Conservation (phyloP, 2,113 vertebrate species). For the Proteles cristata region DNA sequence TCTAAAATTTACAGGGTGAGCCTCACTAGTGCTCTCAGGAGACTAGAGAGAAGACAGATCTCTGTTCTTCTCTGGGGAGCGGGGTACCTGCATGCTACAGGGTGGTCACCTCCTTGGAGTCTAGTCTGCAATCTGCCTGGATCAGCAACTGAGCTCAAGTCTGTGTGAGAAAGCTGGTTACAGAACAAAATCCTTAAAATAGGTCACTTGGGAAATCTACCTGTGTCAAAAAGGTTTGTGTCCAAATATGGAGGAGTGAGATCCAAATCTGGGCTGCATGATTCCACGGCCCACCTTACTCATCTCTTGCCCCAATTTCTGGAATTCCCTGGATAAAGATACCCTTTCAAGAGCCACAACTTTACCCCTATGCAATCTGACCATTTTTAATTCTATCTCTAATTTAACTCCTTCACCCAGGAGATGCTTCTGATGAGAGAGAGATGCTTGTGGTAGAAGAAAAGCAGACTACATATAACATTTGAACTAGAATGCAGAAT, state of each 20-base stretch:
- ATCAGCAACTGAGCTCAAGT: background rate
- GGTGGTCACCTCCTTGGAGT: background rate
- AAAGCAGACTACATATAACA: background rate
- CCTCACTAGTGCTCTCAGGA: background rate
- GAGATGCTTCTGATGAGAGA: background rate
- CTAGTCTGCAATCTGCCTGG: background rate
- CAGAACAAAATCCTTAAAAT: background rate
- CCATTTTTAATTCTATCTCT: constrained; percentile 16
- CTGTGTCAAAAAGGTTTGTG: constrained; percentile 9
- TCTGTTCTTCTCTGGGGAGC: background rate
- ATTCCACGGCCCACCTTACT: background rate
- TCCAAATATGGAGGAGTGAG: background rate
- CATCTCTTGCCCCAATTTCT: background rate
- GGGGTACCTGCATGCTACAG: background rate
- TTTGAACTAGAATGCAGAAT: background rate
- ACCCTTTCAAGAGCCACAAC: background rate
- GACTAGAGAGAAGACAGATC: background rate
- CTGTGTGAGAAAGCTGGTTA: background rate
- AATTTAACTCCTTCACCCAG: background rate
- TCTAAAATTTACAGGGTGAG: background rate
- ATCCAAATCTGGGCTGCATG: background rate
- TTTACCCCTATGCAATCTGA: background rate
- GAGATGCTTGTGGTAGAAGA: background rate
- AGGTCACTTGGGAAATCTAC: background rate
- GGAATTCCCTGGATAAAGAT: background rate